A percentile compares a stretch with the other conserved stretches of the same genome.
Evolutionary conservation across 2,888 invertebrate species (phyloP).

Genomic region (Leucania comma): DNA sequence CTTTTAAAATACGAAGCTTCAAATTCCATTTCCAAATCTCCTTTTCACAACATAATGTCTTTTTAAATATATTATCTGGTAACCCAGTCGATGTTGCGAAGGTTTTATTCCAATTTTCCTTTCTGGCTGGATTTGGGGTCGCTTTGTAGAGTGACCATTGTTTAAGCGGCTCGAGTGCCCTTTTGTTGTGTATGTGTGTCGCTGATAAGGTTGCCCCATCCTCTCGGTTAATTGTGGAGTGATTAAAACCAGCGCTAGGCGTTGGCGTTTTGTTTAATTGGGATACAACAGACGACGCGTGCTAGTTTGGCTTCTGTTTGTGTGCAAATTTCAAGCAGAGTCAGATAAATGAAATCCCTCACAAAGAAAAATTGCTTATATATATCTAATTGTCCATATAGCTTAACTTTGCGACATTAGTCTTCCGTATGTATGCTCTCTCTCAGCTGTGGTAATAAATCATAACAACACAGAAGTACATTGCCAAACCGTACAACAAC

Average conservation of each 20-base stretch:
- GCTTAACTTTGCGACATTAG: neutral
- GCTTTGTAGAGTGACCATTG: conserved; percentile 76
- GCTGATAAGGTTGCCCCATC: conserved; percentile 71
- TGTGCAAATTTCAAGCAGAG: neutral
- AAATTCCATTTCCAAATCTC: conserved; percentile 58
- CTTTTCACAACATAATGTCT: conserved; percentile 54
- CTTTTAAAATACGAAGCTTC: conserved; percentile 48
- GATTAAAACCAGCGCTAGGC: conserved; percentile 55
- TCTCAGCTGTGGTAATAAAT: neutral
- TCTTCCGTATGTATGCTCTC: neutral
- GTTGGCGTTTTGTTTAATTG: conserved; percentile 50
- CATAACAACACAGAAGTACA: neutral
- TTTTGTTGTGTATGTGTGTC: conserved; percentile 75
- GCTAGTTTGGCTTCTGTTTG: conserved; percentile 31
- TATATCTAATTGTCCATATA: neutral
- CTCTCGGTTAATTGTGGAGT: conserved; percentile 71
- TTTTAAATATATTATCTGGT: conserved; percentile 68
- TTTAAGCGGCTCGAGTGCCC: conserved; percentile 73
- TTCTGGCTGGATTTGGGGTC: conserved; percentile 74
- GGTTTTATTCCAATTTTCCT: conserved; percentile 74
- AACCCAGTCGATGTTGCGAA: conserved; percentile 61
- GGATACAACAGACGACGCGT: conserved; percentile 27
- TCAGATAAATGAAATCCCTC: conserved; percentile 1
- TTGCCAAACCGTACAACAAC: neutral
- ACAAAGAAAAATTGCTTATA: no score